Percentiles rank a stretch among this genome's conserved stretches.
Evolutionary conservation across 2,797 vertebrate species (phyloP).

Genomic region (Caiman crocodilus): DNA sequence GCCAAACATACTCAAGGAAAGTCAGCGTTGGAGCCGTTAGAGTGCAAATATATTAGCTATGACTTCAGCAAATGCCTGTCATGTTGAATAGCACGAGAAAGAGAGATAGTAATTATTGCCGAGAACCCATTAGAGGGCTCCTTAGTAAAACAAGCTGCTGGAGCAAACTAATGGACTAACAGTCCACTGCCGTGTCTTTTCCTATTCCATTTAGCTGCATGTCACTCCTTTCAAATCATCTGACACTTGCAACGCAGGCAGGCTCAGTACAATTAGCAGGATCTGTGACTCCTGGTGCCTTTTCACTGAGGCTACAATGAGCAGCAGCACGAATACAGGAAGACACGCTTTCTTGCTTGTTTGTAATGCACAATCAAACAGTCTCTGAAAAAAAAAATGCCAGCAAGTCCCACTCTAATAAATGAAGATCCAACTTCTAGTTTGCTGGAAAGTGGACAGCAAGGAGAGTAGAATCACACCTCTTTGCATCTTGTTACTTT

Average conservation of each 20-base stretch:
- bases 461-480: neutral
- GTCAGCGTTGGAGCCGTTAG: slow-evolving; percentile 80
- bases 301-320: slow-evolving; percentile 71
- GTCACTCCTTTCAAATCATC: slow-evolving; percentile 87
- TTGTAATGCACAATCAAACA: slow-evolving; percentile 63
- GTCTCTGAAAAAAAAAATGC: slow-evolving; percentile 42
- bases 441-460: neutral
- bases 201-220: slow-evolving; percentile 87
- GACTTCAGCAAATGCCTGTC: slow-evolving; percentile 87
- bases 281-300: slow-evolving; percentile 57
- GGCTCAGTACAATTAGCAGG: slow-evolving; percentile 85
- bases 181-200: slow-evolving; percentile 84
- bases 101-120: slow-evolving; percentile 90
- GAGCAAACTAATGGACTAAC: slow-evolving; percentile 90
- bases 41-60: slow-evolving; percentile 87
- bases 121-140: slow-evolving; percentile 89
- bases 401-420: slow-evolving; percentile 7
- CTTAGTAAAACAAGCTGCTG: slow-evolving; percentile 90
- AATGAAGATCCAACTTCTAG: slow-evolving; percentile 26
- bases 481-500: neutral
- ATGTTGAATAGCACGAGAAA: slow-evolving; percentile 89
- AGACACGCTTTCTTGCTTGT: slow-evolving; percentile 66
- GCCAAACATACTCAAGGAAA: slow-evolving; percentile 80
- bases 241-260: slow-evolving; percentile 83
- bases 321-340: slow-evolving; percentile 41